Evolutionary conservation across 2,113 vertebrate species (phyloP), one percentile per base, ranked within the genome.

Genomic region (Sciurus niger): DNA sequence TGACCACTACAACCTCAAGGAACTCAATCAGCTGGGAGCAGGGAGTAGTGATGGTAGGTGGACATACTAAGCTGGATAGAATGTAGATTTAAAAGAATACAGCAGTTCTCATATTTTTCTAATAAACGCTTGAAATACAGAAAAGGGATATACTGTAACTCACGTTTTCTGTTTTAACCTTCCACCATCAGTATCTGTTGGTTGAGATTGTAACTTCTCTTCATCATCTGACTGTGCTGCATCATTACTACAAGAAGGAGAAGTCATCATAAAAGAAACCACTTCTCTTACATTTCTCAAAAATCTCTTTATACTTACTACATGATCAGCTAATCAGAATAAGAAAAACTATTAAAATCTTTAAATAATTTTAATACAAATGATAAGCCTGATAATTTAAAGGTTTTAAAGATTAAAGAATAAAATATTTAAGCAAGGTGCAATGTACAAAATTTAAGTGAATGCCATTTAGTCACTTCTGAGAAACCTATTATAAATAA

Each of bases 161-260:
- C 98, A 99, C 99, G 99, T 99, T 99, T 99, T 99, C 98, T 99
- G 99, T 96, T 99, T 99, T 94, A 99, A 98, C 97, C 99, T 99
- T 82, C 99, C 99, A 97, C 99, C 99, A 53, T 99, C 99, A 0
- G 99, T 97, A 98, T 99, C 99, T 4, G 98, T 97, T 96, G 99
- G 98, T 2, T 99, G 98, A 37, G 99, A 95, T 84, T 99, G 99
- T 94, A 99, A 96, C 97, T 99, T 99, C 74, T 99, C 99, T 97
- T 99, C 99, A 73, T 99, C 99, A 82, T 99, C 99, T 37, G 99
- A 99, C 98, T 99, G 99, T 13, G 99, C 99, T 10, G 99, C 99
- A 37, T 99, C 99, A 12, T 99, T 99, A 95, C 99, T 99, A 98
- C 60, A 77, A 97, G 96, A 96, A 34, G 90, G 24, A 18, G 5